These are phyloP conservation scores for Zapornia atra DNA, from an alignment of 2,113 vertebrate species.

Conservation along the genomic window DNA sequence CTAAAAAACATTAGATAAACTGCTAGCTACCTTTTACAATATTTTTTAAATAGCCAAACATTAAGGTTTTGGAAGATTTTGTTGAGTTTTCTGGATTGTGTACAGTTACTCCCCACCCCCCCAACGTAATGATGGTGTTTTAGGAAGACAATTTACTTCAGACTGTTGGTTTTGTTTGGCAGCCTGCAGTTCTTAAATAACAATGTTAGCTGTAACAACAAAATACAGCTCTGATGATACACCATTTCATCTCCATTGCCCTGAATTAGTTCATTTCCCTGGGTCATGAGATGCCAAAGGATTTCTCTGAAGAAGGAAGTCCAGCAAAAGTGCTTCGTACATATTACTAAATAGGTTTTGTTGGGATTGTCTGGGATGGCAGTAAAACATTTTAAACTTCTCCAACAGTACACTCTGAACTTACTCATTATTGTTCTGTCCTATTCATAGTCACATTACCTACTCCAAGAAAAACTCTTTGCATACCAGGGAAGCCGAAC, in stretches of 20 bases:
- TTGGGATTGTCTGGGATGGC: neutral
- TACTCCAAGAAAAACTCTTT: neutral
- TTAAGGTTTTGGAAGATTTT: neutral
- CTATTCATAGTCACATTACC: neutral
- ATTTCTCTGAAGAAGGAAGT: neutral
- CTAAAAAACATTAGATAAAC: neutral
- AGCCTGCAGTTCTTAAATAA: conserved; percentile 56
- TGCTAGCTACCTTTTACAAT: neutral
- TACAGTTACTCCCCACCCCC: neutral
- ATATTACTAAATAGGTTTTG: neutral
- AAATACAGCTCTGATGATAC: conserved; percentile 74
- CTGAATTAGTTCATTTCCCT: conserved; percentile 23
- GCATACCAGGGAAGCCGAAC: neutral
- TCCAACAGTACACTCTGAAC: neutral
- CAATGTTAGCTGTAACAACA: conserved; percentile 73
- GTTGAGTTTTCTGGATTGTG: neutral
- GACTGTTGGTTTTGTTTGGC: conserved; percentile 64
- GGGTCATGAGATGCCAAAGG: conserved; percentile 1
- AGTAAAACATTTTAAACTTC: neutral
- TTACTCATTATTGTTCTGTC: neutral
- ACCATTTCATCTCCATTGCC: conserved; percentile 15
- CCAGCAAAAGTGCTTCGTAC: neutral
- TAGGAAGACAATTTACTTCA: conserved; percentile 65
- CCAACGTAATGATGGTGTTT: conserved; percentile 66
- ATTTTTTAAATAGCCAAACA: neutral